Percentiles rank a stretch among this genome's conserved stretches.
Evolutionary conservation across 92 coral and sea anemone genomes (phyloP).

Genomic region (Desmophyllum pertusum): DNA sequence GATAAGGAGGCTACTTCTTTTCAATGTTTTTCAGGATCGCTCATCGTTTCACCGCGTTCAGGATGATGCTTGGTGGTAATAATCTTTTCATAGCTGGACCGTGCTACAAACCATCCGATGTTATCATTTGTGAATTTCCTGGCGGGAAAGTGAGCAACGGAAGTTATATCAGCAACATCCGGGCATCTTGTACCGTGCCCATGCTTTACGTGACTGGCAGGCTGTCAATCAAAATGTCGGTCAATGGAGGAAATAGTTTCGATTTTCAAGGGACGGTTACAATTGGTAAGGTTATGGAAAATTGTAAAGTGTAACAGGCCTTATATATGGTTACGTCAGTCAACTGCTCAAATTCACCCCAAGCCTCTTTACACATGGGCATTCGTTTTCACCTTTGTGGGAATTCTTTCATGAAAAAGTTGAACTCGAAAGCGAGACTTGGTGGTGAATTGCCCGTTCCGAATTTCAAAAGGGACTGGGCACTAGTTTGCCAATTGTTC

Average conservation of each 20-base stretch:
- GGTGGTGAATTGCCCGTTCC: too few species aligned
- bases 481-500: too few species aligned
- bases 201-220: slow-evolving; percentile 67
- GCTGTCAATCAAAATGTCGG: slow-evolving; percentile 61
- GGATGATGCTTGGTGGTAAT: slow-evolving; percentile 84
- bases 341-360: too few species aligned
- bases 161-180: slow-evolving; percentile 42
- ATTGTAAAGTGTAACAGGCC: too few species aligned
- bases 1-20: neutral
- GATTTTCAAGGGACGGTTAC: slow-evolving; percentile 63
- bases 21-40: slow-evolving; percentile 3
- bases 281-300: slow-evolving; percentile 49
- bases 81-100: slow-evolving; percentile 76
- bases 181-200: slow-evolving; percentile 76
- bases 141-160: slow-evolving; percentile 42
- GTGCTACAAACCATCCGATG: slow-evolving; percentile 57
- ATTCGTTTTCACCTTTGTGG: too few species aligned
- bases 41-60: slow-evolving; percentile 45
- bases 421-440: too few species aligned
- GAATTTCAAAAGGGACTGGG: too few species aligned
- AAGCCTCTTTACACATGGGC: too few species aligned
- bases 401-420: too few species aligned
- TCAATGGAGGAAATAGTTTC: slow-evolving; percentile 72
- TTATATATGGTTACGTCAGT: too few species aligned
- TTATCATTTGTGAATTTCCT: slow-evolving; percentile 68